These are phyloP conservation scores for Empidonax alnorum DNA, from an alignment of 2,113 vertebrate species.

Conservation along the genomic window DNA sequence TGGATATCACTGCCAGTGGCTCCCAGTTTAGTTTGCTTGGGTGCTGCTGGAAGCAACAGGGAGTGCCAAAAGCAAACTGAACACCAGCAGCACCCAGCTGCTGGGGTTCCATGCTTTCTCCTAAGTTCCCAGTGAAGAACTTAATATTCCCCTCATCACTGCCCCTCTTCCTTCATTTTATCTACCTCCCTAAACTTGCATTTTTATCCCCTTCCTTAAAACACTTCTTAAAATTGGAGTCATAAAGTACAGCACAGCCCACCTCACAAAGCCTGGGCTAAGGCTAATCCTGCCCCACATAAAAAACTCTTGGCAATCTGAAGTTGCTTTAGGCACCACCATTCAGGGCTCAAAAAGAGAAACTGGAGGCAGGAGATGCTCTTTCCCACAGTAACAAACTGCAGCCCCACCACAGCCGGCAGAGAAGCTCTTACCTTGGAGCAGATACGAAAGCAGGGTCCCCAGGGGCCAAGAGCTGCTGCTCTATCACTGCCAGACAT, in stretches of 20 bases:
- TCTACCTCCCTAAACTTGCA: not conserved
- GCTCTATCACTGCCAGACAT: not conserved
- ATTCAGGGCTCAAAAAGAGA: not conserved
- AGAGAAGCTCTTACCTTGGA: not conserved
- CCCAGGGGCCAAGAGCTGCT: not conserved
- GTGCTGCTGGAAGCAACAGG: not conserved
- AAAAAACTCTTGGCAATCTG: not conserved
- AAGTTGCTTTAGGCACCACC: not conserved
- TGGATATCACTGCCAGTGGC: not conserved
- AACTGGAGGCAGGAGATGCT: rapidly evolving
- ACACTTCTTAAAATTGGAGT: not conserved
- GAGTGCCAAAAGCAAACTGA: not conserved
- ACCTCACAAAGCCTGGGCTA: not conserved
- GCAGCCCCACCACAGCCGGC: not conserved
- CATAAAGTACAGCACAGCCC: not conserved
- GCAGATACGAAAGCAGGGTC: not conserved
- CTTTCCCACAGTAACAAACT: not conserved
- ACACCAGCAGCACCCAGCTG: not conserved
- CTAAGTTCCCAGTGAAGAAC: not conserved
- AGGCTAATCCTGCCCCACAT: not conserved
- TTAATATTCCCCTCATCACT: not conserved
- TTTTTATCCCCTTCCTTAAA: not conserved
- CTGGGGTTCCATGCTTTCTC: not conserved
- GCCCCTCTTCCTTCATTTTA: not conserved
- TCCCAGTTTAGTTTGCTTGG: not conserved